phyloP scores from a whole-genome alignment of 2,888 invertebrate genomes.

The Drosophila infuscata region DNA sequence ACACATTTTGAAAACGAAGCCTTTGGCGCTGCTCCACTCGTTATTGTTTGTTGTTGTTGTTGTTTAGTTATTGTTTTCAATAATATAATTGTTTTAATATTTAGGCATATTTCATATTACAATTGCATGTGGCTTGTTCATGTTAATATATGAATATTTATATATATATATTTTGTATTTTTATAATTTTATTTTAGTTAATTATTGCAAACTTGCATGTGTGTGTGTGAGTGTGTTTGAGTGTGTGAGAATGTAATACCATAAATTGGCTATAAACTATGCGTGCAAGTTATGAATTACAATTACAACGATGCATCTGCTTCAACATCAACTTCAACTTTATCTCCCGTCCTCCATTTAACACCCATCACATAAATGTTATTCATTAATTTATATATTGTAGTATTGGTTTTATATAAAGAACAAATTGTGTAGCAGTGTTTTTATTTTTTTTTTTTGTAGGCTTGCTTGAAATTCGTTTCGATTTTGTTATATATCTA shows the following conservation, averaged over 20 bases:
- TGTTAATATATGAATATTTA: constrained; percentile 34
- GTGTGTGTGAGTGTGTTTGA: constrained; percentile 23
- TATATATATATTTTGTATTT: neutral
- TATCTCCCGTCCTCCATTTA: constrained; percentile 2
- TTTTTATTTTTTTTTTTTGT: constrained; percentile 8
- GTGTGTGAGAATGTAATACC: constrained; percentile 42
- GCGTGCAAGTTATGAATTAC: constrained; percentile 37
- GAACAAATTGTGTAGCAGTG: constrained; percentile 37
- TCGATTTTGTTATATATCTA: constrained; percentile 42
- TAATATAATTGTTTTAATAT: constrained; percentile 43
- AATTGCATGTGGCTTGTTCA: constrained; percentile 47
- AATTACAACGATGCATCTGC: constrained; percentile 32
- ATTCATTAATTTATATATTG: constrained; percentile 19
- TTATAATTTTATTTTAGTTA: constrained; percentile 22
- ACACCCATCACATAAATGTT: constrained; percentile 35
- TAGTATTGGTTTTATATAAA: constrained; percentile 19
- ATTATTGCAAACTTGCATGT: constrained; percentile 25
- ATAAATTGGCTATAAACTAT: constrained; percentile 45
- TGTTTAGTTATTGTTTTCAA: constrained; percentile 41
- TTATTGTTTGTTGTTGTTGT: constrained; percentile 15
- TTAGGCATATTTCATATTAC: constrained; percentile 55
- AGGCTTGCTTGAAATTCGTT: constrained; percentile 65
- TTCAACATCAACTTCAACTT: constrained; percentile 4
- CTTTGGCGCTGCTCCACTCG: constrained; percentile 71
- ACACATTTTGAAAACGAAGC: constrained; percentile 77